These are phyloP conservation scores for Carcina quercana DNA, from an alignment of 2,888 invertebrate species.

Conservation along the genomic window DNA sequence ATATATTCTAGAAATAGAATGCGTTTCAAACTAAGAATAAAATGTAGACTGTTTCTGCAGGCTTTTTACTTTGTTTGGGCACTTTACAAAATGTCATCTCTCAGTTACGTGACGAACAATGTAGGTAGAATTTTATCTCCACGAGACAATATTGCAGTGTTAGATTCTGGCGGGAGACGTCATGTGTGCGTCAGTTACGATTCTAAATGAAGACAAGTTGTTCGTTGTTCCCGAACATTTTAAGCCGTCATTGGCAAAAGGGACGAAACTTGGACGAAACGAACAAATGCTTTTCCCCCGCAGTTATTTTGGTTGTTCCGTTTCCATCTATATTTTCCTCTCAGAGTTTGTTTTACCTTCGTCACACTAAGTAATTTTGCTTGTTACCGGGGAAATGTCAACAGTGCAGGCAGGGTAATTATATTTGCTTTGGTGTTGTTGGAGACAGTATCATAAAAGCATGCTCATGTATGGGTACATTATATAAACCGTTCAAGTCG, in stretches of 20 bases:
- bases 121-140: constrained; percentile 28
- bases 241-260: too few species aligned
- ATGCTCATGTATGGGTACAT: too few species aligned
- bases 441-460: constrained; percentile 27
- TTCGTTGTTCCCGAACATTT: too few species aligned
- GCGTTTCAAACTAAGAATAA: too few species aligned
- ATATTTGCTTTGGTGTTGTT: constrained; percentile 31
- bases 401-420: constrained; percentile 33
- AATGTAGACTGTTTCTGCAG: too few species aligned
- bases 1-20: too few species aligned
- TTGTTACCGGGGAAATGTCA: constrained; percentile 28
- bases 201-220: too few species aligned
- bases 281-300: background rate
- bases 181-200: too few species aligned
- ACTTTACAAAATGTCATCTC: constrained; percentile 13
- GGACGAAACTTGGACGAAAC: too few species aligned
- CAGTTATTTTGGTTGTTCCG: background rate
- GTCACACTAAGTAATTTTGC: constrained; percentile 25
- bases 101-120: constrained; percentile 14
- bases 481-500: too few species aligned
- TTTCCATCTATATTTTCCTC: background rate
- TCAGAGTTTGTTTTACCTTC: background rate
- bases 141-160: background rate
- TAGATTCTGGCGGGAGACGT: too few species aligned
- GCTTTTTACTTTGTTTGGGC: too few species aligned